phyloP scores from a whole-genome alignment of 2,797 vertebrate species.

The Vipera latastei region DNA sequence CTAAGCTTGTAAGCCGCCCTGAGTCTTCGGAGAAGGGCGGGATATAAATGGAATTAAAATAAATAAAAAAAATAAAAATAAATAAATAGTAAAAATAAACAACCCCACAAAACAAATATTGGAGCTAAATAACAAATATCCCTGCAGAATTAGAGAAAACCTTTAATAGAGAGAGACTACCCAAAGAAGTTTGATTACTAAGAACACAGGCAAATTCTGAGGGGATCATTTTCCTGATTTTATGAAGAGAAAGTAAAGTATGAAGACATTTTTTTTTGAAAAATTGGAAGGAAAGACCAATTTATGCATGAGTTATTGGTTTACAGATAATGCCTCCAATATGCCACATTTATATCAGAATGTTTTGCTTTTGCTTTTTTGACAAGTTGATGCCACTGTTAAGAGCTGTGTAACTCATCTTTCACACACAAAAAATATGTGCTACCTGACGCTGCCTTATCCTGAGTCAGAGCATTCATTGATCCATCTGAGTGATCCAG shows the following conservation, averaged over 20 bases:
- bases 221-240: neutral
- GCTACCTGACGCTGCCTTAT: neutral
- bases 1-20: too few species aligned
- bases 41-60: too few species aligned
- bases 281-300: neutral
- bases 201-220: neutral
- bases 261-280: neutral
- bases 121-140: neutral
- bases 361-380: neutral
- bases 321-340: neutral
- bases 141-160: neutral
- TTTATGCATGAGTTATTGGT: neutral
- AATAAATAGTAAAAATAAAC: neutral
- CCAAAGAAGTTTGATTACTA: neutral
- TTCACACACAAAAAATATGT: neutral
- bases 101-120: neutral
- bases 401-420: neutral
- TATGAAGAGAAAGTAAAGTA: neutral
- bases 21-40: too few species aligned
- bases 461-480: neutral
- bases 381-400: neutral
- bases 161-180: neutral
- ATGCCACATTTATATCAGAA: neutral
- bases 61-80: too few species aligned
- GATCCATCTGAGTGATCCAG: neutral